Evolutionary conservation across 1,140 invertebrate genomes (phyloP), one percentile per base, ranked within the genome.

Genomic region (Alviniconcha marisindica): DNA sequence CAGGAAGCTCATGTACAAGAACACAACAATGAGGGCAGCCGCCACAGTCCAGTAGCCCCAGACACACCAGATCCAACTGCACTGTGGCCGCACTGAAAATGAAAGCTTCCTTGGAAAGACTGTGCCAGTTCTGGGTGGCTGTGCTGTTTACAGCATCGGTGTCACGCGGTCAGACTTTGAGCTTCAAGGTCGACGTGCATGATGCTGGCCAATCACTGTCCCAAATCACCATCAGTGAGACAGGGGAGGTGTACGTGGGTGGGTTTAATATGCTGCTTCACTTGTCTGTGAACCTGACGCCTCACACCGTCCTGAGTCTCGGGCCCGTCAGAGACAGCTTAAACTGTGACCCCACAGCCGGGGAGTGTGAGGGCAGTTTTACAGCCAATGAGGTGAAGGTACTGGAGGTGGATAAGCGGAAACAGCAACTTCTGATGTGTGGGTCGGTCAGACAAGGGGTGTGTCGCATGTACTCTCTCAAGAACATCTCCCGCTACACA

Each of bases 341-440:
- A 12, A 40, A 80, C 28, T 88, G 87, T 81, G 83, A 83, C 51
- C 84, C 85, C 2, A 24, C 66, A 38, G 71, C 42, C 42, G 40
- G 18, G 1, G 81, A 76, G 66, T 80, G 60, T 71, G 33, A 15
- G 18, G 10, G 24, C 14, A 81, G 77, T 3, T 1, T 48, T 2
- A 76, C 60, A 18, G 21, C 60, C 51, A 85, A 87, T 76, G 44
- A 81, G 28, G 74, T 88, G 28, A 85, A 81, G 33, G 77, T 88
- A 28, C 24, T 88, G 15, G 83, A 84, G 28, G 69, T 86, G 1
- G 82, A 84, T 71, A 21, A 77, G 14, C 66, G 56, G 28, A 85
- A 87, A n/a, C 82, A 83, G 15, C 76, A 84, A 33, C 81, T 87
- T 10, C 69, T 88, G 60, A 82, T 84, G 0, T 88, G 87, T 74